These are phyloP conservation scores for Cabera pusaria DNA, from an alignment of 2,888 invertebrate genomes.

Conservation along the genomic window DNA sequence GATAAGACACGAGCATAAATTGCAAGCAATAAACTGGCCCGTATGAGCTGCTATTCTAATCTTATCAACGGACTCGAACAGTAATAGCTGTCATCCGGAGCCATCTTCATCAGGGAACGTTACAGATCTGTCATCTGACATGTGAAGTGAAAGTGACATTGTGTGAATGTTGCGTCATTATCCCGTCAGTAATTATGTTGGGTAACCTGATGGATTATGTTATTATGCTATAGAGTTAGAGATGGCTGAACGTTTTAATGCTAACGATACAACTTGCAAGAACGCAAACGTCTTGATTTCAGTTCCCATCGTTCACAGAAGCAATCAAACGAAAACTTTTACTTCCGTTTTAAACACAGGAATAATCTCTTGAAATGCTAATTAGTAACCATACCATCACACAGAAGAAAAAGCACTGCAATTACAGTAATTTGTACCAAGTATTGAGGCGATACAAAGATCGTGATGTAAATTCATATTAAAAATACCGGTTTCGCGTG, in stretches of 20 bases:
- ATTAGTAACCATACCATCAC: conserved; percentile 15
- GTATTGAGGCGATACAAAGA: conserved; percentile 25
- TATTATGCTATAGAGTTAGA: too few species aligned
- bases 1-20: conserved; percentile 4
- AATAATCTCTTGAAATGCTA: conserved; percentile 9
- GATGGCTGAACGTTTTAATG: too few species aligned
- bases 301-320: conserved; percentile 8
- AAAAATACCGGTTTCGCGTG: conserved; percentile 19
- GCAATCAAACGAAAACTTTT: conserved; percentile 19
- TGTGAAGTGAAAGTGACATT: conserved; percentile 39
- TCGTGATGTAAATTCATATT: conserved; percentile 1
- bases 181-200: conserved; percentile 25
- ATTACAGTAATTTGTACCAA: conserved; percentile 13
- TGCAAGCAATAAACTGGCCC: conserved; percentile 8
- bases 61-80: conserved; percentile 31
- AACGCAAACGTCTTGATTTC: too few species aligned
- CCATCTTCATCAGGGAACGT: conserved; percentile 30
- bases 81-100: conserved; percentile 30
- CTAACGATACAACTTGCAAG: too few species aligned
- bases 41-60: conserved; percentile 14
- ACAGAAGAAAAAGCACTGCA: conserved; percentile 14
- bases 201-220: conserved; percentile 10
- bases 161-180: conserved; percentile 26
- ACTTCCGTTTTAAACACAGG: conserved; percentile 22
- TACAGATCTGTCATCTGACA: conserved; percentile 36